Conservation (phyloP, 1,140 invertebrate species). For the Drosophila ohnishii region DNA sequence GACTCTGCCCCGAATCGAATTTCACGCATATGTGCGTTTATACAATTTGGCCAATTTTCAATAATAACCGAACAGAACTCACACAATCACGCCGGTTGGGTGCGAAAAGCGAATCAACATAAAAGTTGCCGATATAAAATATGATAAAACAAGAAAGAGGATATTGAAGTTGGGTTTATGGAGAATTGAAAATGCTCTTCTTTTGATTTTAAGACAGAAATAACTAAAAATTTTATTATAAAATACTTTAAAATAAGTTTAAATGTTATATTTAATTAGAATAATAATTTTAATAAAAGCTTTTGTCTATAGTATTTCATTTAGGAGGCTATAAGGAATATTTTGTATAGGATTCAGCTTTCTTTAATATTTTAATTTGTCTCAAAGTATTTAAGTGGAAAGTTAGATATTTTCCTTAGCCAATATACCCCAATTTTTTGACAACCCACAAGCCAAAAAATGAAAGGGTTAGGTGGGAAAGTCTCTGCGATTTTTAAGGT, state of each 20-base stretch:
- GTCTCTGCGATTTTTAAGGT: slow-evolving; percentile 44
- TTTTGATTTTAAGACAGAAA: background rate
- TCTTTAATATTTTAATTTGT: background rate
- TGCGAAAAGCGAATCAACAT: slow-evolving; percentile 62
- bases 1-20: slow-evolving; percentile 68
- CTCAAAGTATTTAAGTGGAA: no score
- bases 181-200: slow-evolving; percentile 21
- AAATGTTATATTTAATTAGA: no score
- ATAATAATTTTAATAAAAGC: no score
- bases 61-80: slow-evolving; percentile 70
- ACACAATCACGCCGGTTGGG: slow-evolving; percentile 37
- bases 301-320: background rate
- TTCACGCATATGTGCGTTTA: slow-evolving; percentile 82
- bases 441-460: slow-evolving; percentile 5
- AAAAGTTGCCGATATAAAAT: slow-evolving; percentile 68
- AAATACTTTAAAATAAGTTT: no score
- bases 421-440: background rate
- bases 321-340: background rate
- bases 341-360: background rate
- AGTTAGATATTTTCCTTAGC: background rate
- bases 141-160: slow-evolving; percentile 32
- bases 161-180: background rate
- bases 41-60: slow-evolving; percentile 82
- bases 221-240: background rate
- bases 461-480: slow-evolving; percentile 39